Conservation (phyloP, 2,797 vertebrate genomes). For the Carduelis carduelis region DNA sequence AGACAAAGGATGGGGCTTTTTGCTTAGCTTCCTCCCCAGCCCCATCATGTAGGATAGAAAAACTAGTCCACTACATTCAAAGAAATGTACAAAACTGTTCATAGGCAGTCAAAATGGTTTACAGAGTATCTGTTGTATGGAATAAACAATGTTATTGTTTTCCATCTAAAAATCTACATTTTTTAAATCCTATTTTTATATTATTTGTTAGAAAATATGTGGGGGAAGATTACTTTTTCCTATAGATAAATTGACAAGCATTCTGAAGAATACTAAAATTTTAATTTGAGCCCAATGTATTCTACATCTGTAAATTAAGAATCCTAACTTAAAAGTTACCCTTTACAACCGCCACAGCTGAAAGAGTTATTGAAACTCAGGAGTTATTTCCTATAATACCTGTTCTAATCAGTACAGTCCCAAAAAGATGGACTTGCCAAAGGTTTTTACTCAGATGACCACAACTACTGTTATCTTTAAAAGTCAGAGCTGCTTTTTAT, state of each 20-base stretch:
- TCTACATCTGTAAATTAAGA: background rate
- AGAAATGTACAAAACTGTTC: background rate
- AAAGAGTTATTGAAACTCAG: background rate
- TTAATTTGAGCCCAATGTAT: background rate
- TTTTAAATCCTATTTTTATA: background rate
- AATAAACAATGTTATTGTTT: background rate
- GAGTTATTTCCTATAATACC: background rate
- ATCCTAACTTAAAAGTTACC: background rate
- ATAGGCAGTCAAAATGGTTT: background rate
- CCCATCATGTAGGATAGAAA: background rate
- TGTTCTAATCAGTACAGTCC: background rate
- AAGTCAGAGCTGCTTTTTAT: background rate
- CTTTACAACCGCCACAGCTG: background rate
- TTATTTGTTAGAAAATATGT: background rate
- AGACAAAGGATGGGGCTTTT: background rate
- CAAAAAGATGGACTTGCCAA: background rate
- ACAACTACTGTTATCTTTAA: background rate
- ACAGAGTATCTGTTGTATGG: background rate
- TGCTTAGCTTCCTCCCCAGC: background rate
- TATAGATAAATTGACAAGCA: background rate
- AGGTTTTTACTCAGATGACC: background rate
- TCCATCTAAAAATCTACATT: background rate
- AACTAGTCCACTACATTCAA: background rate
- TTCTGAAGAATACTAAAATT: background rate
- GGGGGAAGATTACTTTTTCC: background rate